phyloP scores from a whole-genome alignment of 2,888 invertebrate species.

The Amblyteles armatorius region DNA sequence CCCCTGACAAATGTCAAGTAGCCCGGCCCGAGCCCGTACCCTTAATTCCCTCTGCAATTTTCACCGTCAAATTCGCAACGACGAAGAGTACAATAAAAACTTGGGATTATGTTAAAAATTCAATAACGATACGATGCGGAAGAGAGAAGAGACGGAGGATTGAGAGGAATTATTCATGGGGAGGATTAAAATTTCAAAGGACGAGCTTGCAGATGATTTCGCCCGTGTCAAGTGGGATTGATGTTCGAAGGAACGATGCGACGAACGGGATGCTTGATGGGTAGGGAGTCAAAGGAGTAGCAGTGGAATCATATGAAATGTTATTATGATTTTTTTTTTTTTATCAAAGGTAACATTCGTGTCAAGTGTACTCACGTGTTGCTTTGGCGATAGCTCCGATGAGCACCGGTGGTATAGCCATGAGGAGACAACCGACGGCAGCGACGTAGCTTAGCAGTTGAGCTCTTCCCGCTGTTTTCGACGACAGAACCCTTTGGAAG shows the following conservation, averaged over 20 bases:
- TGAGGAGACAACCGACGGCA: conserved; percentile 96
- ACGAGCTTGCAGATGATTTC: conserved; percentile 3
- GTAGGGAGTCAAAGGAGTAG: background rate
- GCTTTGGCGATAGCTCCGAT: conserved; percentile 99
- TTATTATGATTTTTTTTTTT: background rate
- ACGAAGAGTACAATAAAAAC: conserved; percentile 56
- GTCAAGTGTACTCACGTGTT: conserved; percentile 89
- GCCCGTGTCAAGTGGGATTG: conserved; percentile 43
- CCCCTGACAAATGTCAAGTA: conserved; percentile 81
- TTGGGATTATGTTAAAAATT: conserved; percentile 47
- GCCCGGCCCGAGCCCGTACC: conserved; percentile 72
- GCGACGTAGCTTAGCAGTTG: conserved; percentile 98
- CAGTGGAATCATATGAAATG: background rate
- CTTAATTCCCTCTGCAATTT: conserved; percentile 72
- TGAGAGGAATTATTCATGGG: conserved; percentile 48
- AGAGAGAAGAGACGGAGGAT: conserved; percentile 22
- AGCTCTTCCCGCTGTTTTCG: conserved; percentile 96
- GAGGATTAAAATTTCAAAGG: conserved; percentile 47
- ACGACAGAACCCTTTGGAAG: conserved; percentile 98
- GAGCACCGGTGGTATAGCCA: conserved; percentile 98
- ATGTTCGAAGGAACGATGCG: conserved; percentile 16
- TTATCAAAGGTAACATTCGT: conserved; percentile 37
- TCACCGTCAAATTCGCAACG: conserved; percentile 27
- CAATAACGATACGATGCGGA: background rate
- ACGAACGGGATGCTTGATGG: background rate